Conservation (phyloP, 1,140 invertebrate genomes). For the Harlomillsia oculata region DNA sequence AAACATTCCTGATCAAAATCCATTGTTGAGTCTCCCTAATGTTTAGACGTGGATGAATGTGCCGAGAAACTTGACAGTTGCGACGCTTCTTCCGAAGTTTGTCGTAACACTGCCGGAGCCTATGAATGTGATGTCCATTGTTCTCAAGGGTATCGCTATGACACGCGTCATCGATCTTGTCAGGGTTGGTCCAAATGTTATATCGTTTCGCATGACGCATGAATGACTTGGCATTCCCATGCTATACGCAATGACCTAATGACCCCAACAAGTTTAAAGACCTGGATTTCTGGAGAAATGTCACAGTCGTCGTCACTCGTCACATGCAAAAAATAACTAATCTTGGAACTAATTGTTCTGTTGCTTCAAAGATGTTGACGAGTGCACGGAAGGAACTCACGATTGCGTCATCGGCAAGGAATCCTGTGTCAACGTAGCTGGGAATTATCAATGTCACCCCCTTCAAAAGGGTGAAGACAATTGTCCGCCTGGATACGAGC, state of each 20-base stretch:
- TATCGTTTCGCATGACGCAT: background rate
- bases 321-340: background rate
- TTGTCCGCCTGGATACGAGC: constrained; percentile 35
- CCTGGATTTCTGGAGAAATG: too few species aligned
- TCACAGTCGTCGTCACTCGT: too few species aligned
- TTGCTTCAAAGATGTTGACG: constrained; percentile 44
- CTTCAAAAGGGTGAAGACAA: constrained; percentile 13
- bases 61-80: constrained; percentile 37
- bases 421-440: constrained; percentile 39
- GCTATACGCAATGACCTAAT: too few species aligned
- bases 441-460: constrained; percentile 40
- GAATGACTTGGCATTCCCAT: too few species aligned
- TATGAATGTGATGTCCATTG: constrained; percentile 39
- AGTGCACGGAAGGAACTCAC: constrained; percentile 44
- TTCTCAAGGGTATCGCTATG: constrained; percentile 28
- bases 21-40: too few species aligned
- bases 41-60: constrained; percentile 55
- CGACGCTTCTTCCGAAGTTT: constrained; percentile 35
- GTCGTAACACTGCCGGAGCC: constrained; percentile 39
- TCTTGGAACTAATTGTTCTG: too few species aligned
- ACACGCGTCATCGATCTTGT: constrained; percentile 27
- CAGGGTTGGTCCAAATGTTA: too few species aligned
- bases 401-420: constrained; percentile 40
- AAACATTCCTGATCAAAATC: background rate
- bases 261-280: too few species aligned